Percentiles rank a stretch among this genome's conserved stretches.
Conservation (phyloP, 2,888 invertebrate genomes). For the Lasius platythorax region DNA sequence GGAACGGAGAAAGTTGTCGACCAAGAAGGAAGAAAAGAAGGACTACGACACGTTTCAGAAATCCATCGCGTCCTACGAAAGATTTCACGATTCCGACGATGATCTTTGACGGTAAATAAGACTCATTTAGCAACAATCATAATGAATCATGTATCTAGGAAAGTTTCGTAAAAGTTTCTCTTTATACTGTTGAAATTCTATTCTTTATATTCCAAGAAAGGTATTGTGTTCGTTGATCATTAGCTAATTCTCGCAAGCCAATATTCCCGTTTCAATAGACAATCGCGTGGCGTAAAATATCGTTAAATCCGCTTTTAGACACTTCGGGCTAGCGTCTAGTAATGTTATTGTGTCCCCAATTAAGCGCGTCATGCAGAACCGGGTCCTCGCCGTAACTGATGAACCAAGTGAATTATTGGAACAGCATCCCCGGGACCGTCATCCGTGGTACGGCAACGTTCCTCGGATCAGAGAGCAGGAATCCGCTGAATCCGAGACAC, state of each 20-base stretch:
- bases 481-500: conserved; percentile 31
- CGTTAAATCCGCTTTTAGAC: conserved; percentile 27
- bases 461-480: conserved; percentile 35
- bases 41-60: conserved; percentile 79
- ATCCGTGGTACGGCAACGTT: conserved; percentile 19
- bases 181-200: background rate
- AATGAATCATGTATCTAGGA: background rate
- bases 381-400: conserved; percentile 56
- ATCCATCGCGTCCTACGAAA: conserved; percentile 75
- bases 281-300: background rate
- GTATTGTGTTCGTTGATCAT: background rate
- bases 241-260: background rate
- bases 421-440: conserved; percentile 6
- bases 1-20: conserved; percentile 74
- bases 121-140: background rate
- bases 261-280: background rate
- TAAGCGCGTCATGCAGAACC: conserved; percentile 47
- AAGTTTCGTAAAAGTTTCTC: background rate
- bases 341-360: conserved; percentile 59
- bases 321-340: conserved; percentile 55
- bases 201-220: background rate
- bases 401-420: conserved; percentile 67
- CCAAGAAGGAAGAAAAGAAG: conserved; percentile 67
- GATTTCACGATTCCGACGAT: conserved; percentile 82
- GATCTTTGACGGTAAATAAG: conserved; percentile 76